Percentiles rank a stretch among this genome's conserved stretches.
Conservation (phyloP, 2,113 vertebrate genomes). For the Rattus rattus region DNA sequence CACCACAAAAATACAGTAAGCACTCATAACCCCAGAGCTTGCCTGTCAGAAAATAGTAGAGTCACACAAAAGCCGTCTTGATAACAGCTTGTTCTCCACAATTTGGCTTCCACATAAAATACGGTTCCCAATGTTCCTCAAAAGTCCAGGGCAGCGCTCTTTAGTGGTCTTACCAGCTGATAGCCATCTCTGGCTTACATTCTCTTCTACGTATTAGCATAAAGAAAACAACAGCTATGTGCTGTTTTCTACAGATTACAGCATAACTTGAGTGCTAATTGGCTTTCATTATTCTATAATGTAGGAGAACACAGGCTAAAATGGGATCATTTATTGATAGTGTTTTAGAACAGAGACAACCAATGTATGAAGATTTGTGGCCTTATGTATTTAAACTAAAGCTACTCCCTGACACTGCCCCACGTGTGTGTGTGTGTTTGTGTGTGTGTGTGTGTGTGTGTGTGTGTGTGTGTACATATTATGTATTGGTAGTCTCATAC, state of each 20-base stretch:
- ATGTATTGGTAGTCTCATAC: neutral
- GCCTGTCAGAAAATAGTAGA: neutral
- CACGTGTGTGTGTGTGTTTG: no score
- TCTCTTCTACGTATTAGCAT: neutral
- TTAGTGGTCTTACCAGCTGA: neutral
- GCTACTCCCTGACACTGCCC: neutral
- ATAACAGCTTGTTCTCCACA: neutral
- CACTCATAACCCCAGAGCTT: neutral
- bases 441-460: neutral
- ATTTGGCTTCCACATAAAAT: neutral
- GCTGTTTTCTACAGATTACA: neutral
- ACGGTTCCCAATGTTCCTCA: neutral
- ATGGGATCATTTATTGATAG: neutral
- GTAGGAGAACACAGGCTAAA: neutral
- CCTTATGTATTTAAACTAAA: neutral
- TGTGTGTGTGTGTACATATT: neutral
- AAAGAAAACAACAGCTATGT: neutral
- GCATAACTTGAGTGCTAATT: neutral
- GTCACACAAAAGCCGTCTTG: neutral
- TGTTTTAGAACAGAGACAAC: neutral
- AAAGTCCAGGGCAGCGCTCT: neutral
- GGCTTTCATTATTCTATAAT: neutral
- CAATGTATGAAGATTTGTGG: neutral
- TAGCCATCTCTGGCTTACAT: neutral
- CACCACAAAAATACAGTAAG: neutral